Base-by-base conservation (phyloP, 2,113 vertebrate species). In the Meriones unguiculatus region DNA sequence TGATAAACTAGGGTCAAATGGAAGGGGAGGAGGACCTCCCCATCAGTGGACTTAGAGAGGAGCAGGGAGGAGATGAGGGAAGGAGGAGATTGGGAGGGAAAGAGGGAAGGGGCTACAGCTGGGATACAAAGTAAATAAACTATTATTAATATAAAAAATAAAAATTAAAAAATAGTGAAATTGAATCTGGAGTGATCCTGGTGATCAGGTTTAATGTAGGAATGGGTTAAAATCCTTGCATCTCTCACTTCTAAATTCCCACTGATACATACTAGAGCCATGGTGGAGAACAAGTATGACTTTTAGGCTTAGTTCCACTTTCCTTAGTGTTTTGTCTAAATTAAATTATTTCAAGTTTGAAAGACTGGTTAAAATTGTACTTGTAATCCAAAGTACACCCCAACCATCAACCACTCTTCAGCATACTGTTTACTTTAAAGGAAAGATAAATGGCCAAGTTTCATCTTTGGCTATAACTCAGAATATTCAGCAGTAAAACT, bases 171-270 rank as follows among this genome's bases (percentile, higher is more conserved):
- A 46, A 46, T 46, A 46, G 88, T 94, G 80, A 15, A 90, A 90
- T 90, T 89, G 84, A 94, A 93, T 96, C 93, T 95, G 52, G 73
- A 95, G 86, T 92, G 80, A 80, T 90, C 64, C 59, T 93, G 25
- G 24, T 85, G 38, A 95, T 95, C 52, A 54, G 65, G 88, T 92
- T 97, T 93, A 92, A 97, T 54, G 90, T 67, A 82, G 81, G 77
- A 93, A 64, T 86, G 52, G 87, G 93, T 91, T 89, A 67, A 96
- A 88, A 90, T 93, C 35, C 73, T 28, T 87, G 59, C 85, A 8
- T 93, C 38, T 93, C 54, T 87, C 50, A 85, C 84, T 94, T 94
- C 75, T 94, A 54, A 97, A 91, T 93, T 93, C 41, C 67, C 87
- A 82, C 22, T 72, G 67, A 95, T 35, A 65, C 35, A 90, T 88